Evolutionary conservation across 92 coral and sea anemone genomes (phyloP).

Genomic region (Phenganax stokvisi): DNA sequence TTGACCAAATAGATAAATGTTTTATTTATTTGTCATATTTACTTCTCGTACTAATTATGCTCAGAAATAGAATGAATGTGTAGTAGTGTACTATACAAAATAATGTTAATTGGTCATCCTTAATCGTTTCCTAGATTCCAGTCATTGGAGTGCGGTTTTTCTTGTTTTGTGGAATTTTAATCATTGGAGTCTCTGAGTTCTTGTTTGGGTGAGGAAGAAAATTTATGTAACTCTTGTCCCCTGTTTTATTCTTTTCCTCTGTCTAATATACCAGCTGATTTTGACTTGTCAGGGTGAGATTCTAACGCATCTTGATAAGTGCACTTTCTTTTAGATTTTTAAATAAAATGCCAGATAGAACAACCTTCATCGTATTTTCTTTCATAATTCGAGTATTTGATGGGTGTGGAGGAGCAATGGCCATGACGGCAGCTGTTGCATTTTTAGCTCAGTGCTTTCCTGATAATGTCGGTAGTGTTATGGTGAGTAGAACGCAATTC

Average conservation of each 20-base stretch:
- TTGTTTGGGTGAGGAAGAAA: constrained; percentile 54
- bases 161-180: constrained; percentile 57
- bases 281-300: not conserved
- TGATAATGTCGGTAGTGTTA: constrained; percentile 63
- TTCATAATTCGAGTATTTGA: constrained; percentile 67
- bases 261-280: not conserved
- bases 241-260: not conserved
- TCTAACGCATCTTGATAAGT: not conserved
- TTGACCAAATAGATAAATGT: no score
- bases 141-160: constrained; percentile 72
- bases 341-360: constrained; percentile 64
- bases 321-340: constrained; percentile 56
- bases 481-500: constrained; percentile 45
- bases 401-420: constrained; percentile 82
- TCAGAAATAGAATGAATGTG: no score
- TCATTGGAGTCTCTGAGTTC: constrained; percentile 60
- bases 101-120: no score
- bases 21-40: no score
- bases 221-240: not conserved
- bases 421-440: constrained; percentile 84
- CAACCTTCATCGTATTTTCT: constrained; percentile 65
- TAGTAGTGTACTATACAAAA: no score
- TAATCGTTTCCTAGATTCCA: constrained; percentile 56
- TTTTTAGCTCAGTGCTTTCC: constrained; percentile 86
- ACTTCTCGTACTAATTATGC: no score